phyloP scores from a whole-genome alignment of 2,797 vertebrate species.

The Spinibarbus caldwelli region DNA sequence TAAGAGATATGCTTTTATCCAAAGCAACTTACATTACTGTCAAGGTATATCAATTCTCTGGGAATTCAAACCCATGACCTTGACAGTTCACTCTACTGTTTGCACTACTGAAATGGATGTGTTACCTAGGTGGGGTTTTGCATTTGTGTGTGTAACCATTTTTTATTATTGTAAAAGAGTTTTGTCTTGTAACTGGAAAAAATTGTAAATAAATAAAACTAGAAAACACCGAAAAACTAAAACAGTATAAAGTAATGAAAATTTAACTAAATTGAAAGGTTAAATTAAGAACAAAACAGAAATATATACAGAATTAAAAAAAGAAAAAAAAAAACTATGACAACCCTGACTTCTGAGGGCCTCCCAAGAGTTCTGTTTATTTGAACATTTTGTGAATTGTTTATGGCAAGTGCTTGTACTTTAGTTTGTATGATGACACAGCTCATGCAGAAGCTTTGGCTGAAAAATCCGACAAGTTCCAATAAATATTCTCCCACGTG shows the following conservation, averaged over 20 bases:
- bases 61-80: neutral
- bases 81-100: neutral
- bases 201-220: neutral
- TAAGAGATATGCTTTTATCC: neutral
- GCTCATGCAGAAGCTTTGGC: conserved; percentile 41
- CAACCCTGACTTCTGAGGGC: neutral
- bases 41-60: neutral
- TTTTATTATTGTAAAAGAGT: neutral
- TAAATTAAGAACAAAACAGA: neutral
- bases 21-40: neutral
- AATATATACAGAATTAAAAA: neutral
- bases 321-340: neutral
- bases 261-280: neutral
- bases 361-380: conserved; percentile 54
- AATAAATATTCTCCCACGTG: conserved; percentile 54
- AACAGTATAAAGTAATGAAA: neutral
- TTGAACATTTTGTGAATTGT: conserved; percentile 59
- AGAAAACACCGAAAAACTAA: neutral
- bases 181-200: neutral
- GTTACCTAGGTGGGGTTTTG: neutral
- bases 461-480: conserved; percentile 58
- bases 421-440: conserved; percentile 40
- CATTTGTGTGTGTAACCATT: neutral
- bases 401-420: conserved; percentile 46
- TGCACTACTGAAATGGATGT: neutral